Evolutionary conservation across 2,888 invertebrate genomes (phyloP).

Genomic region (Mycogona germanica): DNA sequence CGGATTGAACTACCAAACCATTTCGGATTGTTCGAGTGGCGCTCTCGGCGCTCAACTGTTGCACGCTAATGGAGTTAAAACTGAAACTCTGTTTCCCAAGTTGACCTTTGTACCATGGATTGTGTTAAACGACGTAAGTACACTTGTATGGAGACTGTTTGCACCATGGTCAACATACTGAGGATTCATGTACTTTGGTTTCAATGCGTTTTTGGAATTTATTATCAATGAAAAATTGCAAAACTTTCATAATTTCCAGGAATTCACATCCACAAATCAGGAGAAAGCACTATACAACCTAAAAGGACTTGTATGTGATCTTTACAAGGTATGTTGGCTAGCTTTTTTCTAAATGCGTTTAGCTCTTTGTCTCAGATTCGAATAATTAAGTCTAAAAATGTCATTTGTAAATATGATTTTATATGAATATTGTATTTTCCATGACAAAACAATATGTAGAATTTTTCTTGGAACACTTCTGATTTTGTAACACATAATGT

Average conservation of each 20-base stretch:
- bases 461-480: no score
- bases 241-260: neutral
- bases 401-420: no score
- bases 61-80: constrained; percentile 25
- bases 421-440: no score
- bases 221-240: no score
- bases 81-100: constrained; percentile 24
- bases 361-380: no score
- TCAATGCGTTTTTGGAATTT: neutral
- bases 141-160: no score
- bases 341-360: no score
- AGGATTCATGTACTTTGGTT: no score
- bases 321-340: constrained; percentile 16
- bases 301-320: constrained; percentile 2
- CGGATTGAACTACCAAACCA: constrained; percentile 23
- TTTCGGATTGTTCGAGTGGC: constrained; percentile 25
- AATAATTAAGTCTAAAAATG: no score
- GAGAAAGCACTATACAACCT: constrained; percentile 8
- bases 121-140: constrained; percentile 7
- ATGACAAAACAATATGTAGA: no score
- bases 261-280: neutral
- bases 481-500: no score
- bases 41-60: constrained; percentile 25
- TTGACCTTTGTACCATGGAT: constrained; percentile 29
- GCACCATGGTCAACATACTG: no score